These are phyloP conservation scores for Xylota segnis DNA, from an alignment of 2,888 invertebrate genomes.

Conservation along the genomic window DNA sequence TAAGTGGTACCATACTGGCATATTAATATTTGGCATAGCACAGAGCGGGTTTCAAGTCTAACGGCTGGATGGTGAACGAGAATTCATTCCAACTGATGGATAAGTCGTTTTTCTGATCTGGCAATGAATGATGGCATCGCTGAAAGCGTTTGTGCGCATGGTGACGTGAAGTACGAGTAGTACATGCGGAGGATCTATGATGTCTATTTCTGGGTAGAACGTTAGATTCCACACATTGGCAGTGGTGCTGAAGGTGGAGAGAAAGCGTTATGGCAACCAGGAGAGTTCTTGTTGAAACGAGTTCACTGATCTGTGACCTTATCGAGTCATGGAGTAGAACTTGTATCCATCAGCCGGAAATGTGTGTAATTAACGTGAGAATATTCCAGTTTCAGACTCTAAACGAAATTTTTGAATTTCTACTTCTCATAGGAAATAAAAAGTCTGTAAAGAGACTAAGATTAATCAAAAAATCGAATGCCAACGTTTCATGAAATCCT, in stretches of 20 bases:
- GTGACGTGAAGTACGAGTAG: slow-evolving; percentile 41
- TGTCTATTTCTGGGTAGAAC: slow-evolving; percentile 39
- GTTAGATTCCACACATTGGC: background rate
- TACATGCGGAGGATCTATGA: slow-evolving; percentile 42
- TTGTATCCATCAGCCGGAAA: background rate
- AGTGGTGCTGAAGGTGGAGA: slow-evolving; percentile 5
- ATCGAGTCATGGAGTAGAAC: background rate
- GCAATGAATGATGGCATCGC: slow-evolving; percentile 55
- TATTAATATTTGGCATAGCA: slow-evolving; percentile 72
- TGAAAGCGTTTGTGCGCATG: slow-evolving; percentile 45
- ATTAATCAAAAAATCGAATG: no score
- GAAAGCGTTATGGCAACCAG: slow-evolving; percentile 15
- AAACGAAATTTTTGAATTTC: no score
- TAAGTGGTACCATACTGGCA: slow-evolving; percentile 73
- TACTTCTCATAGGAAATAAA: no score
- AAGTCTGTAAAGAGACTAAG: no score
- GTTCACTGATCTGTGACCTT: slow-evolving; percentile 27
- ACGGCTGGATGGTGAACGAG: slow-evolving; percentile 31
- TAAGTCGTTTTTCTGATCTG: slow-evolving; percentile 51
- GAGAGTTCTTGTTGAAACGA: slow-evolving; percentile 23
- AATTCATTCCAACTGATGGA: slow-evolving; percentile 55
- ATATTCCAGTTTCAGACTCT: no score
- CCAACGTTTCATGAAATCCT: no score
- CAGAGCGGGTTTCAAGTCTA: slow-evolving; percentile 53
- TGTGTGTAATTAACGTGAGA: no score